Conservation (phyloP, 2,113 vertebrate species). For the Mus musculus region DNA sequence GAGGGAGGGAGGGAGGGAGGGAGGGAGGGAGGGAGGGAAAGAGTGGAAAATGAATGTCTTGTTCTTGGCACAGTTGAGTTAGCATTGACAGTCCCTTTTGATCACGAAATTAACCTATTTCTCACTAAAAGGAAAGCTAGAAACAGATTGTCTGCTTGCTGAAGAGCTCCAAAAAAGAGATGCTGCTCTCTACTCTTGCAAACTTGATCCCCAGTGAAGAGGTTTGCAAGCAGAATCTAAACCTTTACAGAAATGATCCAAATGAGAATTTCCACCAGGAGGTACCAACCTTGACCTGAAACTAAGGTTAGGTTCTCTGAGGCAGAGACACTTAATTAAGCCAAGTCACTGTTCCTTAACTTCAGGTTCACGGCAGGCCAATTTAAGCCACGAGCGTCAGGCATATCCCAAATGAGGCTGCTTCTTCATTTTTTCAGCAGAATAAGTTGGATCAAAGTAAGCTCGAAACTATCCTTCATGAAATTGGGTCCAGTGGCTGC, state of each 20-base stretch:
- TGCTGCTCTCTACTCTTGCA: background rate
- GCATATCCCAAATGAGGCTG: background rate
- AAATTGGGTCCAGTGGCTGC: background rate
- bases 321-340: background rate
- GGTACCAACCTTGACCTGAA: background rate
- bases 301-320: background rate
- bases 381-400: background rate
- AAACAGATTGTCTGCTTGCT: background rate
- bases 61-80: background rate
- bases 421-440: background rate
- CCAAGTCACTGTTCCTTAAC: background rate
- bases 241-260: background rate
- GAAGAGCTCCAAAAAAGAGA: background rate
- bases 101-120: background rate
- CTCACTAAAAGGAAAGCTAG: background rate
- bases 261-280: slow-evolving; percentile 6
- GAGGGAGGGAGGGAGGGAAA: background rate
- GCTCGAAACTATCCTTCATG: background rate
- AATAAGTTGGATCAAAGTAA: background rate
- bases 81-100: background rate
- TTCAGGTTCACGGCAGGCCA: background rate
- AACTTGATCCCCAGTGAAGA: background rate
- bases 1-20: no score
- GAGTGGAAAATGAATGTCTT: no score
- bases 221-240: background rate